phyloP scores from a whole-genome alignment of 2,113 vertebrate genomes.

The Lasiurus borealis region DNA sequence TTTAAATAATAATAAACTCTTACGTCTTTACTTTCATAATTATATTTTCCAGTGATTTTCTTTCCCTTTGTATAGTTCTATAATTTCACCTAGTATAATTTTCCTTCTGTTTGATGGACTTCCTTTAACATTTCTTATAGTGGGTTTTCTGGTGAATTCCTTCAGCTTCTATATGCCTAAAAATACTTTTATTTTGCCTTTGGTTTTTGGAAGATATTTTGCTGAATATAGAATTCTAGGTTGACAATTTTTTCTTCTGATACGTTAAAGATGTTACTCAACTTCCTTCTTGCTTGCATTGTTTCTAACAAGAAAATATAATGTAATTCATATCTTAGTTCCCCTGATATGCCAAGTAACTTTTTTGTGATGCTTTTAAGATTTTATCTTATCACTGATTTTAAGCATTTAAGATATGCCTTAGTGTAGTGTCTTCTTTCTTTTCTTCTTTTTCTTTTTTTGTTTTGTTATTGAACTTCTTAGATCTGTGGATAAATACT shows the following conservation, averaged over 20 bases:
- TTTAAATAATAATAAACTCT: constrained; percentile 47
- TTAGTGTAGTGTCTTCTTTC: background rate
- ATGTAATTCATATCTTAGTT: constrained; percentile 31
- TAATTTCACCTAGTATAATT: constrained; percentile 47
- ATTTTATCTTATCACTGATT: constrained; percentile 37
- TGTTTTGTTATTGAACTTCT: background rate
- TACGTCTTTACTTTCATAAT: background rate
- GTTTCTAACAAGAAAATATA: constrained; percentile 52
- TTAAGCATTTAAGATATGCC: background rate
- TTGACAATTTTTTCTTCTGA: background rate
- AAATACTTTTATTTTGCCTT: constrained; percentile 34
- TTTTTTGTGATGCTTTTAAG: constrained; percentile 49
- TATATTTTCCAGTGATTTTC: constrained; percentile 3
- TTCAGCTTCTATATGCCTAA: constrained; percentile 25
- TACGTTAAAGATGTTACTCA: constrained; percentile 20
- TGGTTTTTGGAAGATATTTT: constrained; percentile 8
- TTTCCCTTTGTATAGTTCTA: constrained; percentile 31
- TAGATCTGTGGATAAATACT: background rate
- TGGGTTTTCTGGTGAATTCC: background rate
- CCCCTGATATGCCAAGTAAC: background rate
- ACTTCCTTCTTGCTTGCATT: constrained; percentile 24
- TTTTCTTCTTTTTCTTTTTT: background rate
- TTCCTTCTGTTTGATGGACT: background rate
- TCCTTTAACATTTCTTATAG: background rate
- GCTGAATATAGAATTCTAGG: background rate